Conservation (phyloP, 2,888 invertebrate species). For the Meteorus colon region DNA sequence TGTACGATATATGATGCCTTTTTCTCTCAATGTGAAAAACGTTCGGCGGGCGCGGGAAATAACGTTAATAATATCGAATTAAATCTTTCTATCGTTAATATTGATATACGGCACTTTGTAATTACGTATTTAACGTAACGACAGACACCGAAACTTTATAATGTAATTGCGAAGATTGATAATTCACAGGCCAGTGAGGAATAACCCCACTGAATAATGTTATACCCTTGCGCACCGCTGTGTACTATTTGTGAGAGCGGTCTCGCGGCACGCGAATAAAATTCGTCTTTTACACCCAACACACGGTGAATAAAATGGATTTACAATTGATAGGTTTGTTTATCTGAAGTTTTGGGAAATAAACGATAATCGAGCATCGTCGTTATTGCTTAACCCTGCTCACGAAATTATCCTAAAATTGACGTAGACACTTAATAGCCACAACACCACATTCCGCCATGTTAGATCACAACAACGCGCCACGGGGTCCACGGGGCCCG, state of each 20-base stretch:
- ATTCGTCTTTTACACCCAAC: constrained; percentile 30
- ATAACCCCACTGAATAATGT: constrained; percentile 51
- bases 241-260: constrained; percentile 52
- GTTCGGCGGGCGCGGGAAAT: constrained; percentile 59
- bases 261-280: constrained; percentile 51
- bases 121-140: constrained; percentile 23
- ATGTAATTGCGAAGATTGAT: constrained; percentile 7
- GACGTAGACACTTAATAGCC: constrained; percentile 76
- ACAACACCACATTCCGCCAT: constrained; percentile 81
- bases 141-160: constrained; percentile 15
- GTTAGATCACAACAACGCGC: constrained; percentile 83
- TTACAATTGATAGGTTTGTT: constrained; percentile 22
- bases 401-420: constrained; percentile 70
- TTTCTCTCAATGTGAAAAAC: constrained; percentile 46
- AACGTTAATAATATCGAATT: constrained; percentile 21
- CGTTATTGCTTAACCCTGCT: constrained; percentile 52
- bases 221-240: constrained; percentile 55
- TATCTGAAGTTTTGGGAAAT: constrained; percentile 39
- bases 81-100: constrained; percentile 2
- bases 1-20: constrained; percentile 38
- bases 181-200: constrained; percentile 5
- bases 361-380: constrained; percentile 50
- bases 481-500: constrained; percentile 76
- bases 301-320: constrained; percentile 26
- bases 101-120: constrained; percentile 22